These are phyloP conservation scores for Tauraco hartlaubi DNA, from an alignment of 2,797 vertebrate genomes.

Conservation along the genomic window DNA sequence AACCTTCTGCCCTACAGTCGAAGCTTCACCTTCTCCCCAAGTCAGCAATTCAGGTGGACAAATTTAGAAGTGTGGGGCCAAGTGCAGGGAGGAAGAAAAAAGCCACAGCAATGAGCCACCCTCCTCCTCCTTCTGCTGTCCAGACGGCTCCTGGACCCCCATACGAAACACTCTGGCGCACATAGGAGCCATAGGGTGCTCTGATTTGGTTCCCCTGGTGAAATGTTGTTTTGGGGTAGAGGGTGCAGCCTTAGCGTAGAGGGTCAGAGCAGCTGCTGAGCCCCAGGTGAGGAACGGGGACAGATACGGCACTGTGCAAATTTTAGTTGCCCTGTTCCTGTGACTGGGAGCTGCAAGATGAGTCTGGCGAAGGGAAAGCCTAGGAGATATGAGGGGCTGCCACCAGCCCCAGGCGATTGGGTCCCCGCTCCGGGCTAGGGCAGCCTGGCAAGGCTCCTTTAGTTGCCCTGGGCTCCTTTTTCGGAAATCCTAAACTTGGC, in stretches of 20 bases:
- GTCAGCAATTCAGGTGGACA: background rate
- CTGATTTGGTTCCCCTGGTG: background rate
- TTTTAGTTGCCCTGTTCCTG: accelerated
- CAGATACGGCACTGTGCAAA: background rate
- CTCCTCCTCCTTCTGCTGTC: background rate
- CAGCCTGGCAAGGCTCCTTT: background rate
- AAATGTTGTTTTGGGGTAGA: background rate
- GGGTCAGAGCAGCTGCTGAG: background rate
- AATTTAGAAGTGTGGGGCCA: background rate
- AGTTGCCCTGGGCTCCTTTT: background rate
- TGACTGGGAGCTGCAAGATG: background rate
- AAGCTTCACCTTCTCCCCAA: background rate
- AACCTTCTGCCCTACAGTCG: background rate
- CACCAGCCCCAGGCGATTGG: background rate
- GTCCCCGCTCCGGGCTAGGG: background rate
- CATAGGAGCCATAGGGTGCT: accelerated
- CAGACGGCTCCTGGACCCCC: accelerated
- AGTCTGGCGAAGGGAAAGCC: background rate
- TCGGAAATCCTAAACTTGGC: background rate
- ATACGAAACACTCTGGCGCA: accelerated
- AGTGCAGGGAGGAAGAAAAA: background rate
- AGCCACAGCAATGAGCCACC: background rate
- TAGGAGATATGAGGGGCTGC: background rate
- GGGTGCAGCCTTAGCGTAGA: background rate
- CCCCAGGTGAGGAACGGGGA: background rate